Percentiles rank a stretch among this genome's conserved stretches.
Evolutionary conservation across 2,888 invertebrate species (phyloP).

Genomic region (Halocaridina rubra): DNA sequence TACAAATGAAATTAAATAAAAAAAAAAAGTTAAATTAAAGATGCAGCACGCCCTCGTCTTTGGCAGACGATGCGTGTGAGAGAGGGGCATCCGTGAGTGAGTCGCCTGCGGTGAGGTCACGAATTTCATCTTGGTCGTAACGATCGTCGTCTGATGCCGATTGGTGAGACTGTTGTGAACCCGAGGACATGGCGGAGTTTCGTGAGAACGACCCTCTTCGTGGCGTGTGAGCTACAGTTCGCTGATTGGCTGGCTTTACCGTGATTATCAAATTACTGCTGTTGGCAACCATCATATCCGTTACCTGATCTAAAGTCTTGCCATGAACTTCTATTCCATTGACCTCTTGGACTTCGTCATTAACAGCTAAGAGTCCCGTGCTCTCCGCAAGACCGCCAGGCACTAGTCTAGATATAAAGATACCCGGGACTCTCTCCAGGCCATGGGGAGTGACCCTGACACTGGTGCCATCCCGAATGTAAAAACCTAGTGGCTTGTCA

Average conservation of each 20-base stretch:
- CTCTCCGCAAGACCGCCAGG: conserved; percentile 92
- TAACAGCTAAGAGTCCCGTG: conserved; percentile 90
- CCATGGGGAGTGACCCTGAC: conserved; percentile 90
- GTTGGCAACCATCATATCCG: conserved; percentile 99
- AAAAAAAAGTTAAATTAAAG: conserved; percentile 22
- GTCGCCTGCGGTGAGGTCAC: conserved; percentile 82
- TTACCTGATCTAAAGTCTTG: conserved; percentile 96
- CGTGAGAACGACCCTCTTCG: conserved; percentile 81
- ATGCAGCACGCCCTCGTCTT: conserved; percentile 55
- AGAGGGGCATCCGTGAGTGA: conserved; percentile 2
- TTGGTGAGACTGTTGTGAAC: conserved; percentile 77
- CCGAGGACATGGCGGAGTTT: conserved; percentile 80
- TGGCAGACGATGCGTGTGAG: neutral
- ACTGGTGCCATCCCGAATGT: conserved; percentile 82
- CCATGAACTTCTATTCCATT: conserved; percentile 99
- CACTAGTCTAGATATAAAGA: conserved; percentile 86
- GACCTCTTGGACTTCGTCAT: conserved; percentile 98
- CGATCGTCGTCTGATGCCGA: conserved; percentile 71
- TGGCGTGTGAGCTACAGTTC: conserved; percentile 74
- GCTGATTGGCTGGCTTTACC: conserved; percentile 97
- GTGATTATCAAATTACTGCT: conserved; percentile 98
- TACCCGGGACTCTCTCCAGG: conserved; percentile 91
- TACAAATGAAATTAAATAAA: neutral
- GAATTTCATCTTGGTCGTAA: conserved; percentile 89
- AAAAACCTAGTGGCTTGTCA: conserved; percentile 97